Evolutionary conservation across 2,797 vertebrate species (phyloP), one percentile per base, ranked within the genome.

Genomic region (Clarias platycephalus): DNA sequence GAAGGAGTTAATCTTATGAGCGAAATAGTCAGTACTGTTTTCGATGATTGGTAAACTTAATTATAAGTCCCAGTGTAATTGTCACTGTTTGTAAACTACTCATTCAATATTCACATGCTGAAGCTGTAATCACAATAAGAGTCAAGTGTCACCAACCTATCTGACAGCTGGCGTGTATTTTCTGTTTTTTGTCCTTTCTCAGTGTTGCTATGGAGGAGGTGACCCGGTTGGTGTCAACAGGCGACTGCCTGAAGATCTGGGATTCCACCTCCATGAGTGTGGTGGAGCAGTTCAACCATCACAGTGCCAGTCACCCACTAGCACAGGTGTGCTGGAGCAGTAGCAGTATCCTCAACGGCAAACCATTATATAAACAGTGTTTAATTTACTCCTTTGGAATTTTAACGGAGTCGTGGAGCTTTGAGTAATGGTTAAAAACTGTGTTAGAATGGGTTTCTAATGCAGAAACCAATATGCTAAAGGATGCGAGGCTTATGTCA

Each of bases 241-340:
- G 98, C 85, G 97, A 99, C 93, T 97, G 96, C 15, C 88, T 99
- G 92, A 99, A 97, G 95, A 94, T 99, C 91, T 99, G 98, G 98
- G 97, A 99, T 90, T 94, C 94, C 0, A 93, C 92, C 44, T 95
- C 97, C 86, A 92, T 99, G 92, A 95, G 95, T 0, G 90, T 96
- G 55, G 90, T 97, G 94, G 97, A 99, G 89, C 97, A 98, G 91
- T 99, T 99, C 89, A 98, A 95, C 91, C 97, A 97, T 0, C 98
- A 99, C 85, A 93, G 88, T 2, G 64, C 89, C 82, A 90, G 94
- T 0, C 95, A 96, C 85, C 95, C 96, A 10, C 91, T 99, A 15
- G 94, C 94, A 80, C 97, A 97, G 26, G 90, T 97, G 6, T 98
- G 96, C 92, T 99, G 98, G 98, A 97, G 96, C 93, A 96, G 94